phyloP scores from a whole-genome alignment of 2,797 vertebrate genomes.

The Hirundo rustica region DNA sequence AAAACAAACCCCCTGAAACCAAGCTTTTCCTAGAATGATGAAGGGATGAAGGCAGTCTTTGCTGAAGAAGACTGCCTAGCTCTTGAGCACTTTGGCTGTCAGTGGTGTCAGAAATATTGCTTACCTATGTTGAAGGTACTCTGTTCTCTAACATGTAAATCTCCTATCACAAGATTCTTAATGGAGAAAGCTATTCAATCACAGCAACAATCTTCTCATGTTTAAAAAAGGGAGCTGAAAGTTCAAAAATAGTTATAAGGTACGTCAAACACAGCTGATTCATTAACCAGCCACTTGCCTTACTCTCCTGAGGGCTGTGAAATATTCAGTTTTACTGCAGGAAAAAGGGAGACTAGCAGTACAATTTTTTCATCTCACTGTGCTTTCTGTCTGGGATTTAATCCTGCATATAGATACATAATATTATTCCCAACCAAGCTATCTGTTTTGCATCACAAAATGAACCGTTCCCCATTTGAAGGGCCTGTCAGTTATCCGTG shows the following conservation, averaged over 20 bases:
- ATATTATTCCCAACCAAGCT: conserved; percentile 24
- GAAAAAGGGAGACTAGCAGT: neutral
- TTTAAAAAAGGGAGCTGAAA: conserved; percentile 16
- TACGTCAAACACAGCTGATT: neutral
- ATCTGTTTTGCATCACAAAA: conserved; percentile 60
- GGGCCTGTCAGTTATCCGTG: conserved; percentile 47
- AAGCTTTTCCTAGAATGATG: neutral
- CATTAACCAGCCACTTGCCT: conserved; percentile 19
- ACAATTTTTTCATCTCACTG: neutral
- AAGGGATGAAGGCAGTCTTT: neutral
- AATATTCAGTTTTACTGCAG: neutral
- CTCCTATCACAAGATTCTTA: neutral
- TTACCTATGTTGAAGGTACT: neutral
- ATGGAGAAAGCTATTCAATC: neutral
- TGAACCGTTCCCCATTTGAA: conserved; percentile 16
- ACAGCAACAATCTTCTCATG: neutral
- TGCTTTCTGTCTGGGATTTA: conserved; percentile 33
- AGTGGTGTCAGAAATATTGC: neutral
- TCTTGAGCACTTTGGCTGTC: neutral
- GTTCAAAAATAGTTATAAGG: conserved; percentile 8
- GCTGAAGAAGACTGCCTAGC: neutral
- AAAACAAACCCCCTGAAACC: neutral
- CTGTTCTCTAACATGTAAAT: neutral
- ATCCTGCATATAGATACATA: conserved; percentile 28
- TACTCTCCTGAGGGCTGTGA: neutral